Base-by-base conservation (phyloP, 2,888 invertebrate genomes). In the Azorinus chamasolen region DNA sequence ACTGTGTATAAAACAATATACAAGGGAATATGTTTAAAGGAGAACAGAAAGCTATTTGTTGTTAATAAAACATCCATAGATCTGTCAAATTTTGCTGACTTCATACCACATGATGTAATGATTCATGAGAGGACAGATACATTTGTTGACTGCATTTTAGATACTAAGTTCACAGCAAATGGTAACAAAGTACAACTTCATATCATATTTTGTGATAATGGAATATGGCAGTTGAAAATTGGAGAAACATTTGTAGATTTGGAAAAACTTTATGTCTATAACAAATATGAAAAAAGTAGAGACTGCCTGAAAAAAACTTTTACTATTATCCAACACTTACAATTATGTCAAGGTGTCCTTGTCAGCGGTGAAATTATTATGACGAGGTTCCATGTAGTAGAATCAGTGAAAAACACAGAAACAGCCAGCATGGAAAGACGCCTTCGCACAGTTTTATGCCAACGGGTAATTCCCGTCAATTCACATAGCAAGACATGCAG, bases 281-380 rank as follows among this genome's bases (percentile, higher is more conserved):
- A 27, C 12, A 54, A 43, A 25, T 74, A 62, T 51, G 22, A 37
- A 22, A 25, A 48, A 18, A 43, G 14, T 18, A n/a, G 62, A 46
- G 68, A 62, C 43, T 50, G 73, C 50, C 39, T 68, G n/a, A 41
- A 46, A 12, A 18, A 39, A 20, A 39, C 68, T 45, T 66, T 54
- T 43, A 14, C 16, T 12, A 20, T 18, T 50, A 55, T 57, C 16
- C 12, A 50, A 16, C 5, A 8, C 22, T 25, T 68, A 12, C 62
- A 55, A 32, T n/a, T 62, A n/a, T 74, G 73, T 57, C 57, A 57
- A 22, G 73, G 53, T 12, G 62, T 68, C 12, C 27, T 37, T 25
- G 27, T 68, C 18, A 55, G 24, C 32, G 27, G 45, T 25, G 37
- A 46, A 27, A 41, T 68, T 5, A 24, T 74, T 20, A 24, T 66